These are phyloP conservation scores for Patella ulyssiponensis DNA, from an alignment of 2,888 invertebrate genomes.

Conservation along the genomic window DNA sequence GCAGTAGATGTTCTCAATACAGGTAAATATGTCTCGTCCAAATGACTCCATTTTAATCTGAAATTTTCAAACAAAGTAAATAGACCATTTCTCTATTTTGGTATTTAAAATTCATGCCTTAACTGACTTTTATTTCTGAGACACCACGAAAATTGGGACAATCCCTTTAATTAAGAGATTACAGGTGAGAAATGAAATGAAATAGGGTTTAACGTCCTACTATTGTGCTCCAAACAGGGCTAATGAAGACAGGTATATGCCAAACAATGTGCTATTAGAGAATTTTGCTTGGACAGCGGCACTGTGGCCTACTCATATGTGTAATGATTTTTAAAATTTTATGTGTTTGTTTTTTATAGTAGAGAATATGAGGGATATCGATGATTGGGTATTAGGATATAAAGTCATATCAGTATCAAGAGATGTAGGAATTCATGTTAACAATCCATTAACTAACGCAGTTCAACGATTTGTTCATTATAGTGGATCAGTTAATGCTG, in stretches of 20 bases:
- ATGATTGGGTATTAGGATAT: neutral
- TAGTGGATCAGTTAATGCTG: neutral
- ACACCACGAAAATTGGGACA: no score
- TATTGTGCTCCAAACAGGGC: no score
- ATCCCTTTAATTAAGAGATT: neutral
- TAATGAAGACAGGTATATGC: no score
- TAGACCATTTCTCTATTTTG: no score
- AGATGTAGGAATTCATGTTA: neutral
- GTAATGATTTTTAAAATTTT: no score
- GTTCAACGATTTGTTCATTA: neutral
- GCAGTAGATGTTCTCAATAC: slow-evolving; percentile 9
- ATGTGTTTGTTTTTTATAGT: neutral
- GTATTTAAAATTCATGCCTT: no score
- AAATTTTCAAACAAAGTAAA: no score
- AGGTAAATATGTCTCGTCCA: neutral
- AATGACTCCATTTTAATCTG: no score
- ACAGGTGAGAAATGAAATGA: neutral
- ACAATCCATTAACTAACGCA: neutral
- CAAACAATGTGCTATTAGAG: no score
- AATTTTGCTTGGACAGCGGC: no score
- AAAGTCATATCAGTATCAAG: neutral
- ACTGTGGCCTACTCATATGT: no score
- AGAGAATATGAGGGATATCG: neutral
- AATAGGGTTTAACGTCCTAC: neutral
- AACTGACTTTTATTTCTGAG: no score